Evolutionary conservation across 2,888 invertebrate genomes (phyloP).

Genomic region (Cheilosia impressa): DNA sequence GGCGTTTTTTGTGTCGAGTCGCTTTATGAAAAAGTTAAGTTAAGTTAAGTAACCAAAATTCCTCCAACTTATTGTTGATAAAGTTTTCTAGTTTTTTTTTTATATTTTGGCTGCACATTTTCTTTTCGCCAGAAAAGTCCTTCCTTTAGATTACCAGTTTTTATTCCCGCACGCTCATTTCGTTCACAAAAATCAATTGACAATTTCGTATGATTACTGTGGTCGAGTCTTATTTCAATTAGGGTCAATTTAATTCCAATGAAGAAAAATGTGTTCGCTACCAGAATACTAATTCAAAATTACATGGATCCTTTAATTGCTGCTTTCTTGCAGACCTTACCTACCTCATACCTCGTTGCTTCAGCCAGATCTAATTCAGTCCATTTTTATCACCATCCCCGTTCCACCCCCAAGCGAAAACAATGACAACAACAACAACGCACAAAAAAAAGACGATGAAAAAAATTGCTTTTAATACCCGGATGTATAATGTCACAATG

Average conservation of each 20-base stretch:
- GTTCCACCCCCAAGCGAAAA: conserved; percentile 7
- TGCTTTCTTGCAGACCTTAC: conserved; percentile 16
- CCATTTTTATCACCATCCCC: conserved; percentile 11
- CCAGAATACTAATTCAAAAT: conserved; percentile 58
- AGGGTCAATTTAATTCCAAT: conserved; percentile 40
- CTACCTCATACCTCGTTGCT: conserved; percentile 3
- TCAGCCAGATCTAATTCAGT: conserved; percentile 5
- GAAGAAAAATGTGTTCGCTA: conserved; percentile 30
- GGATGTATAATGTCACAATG: conserved; percentile 75
- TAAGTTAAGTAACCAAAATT: too few species aligned
- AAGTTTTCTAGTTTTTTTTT: too few species aligned
- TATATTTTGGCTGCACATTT: too few species aligned
- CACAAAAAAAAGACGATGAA: background rate
- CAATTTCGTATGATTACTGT: conserved; percentile 22
- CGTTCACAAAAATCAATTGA: conserved; percentile 1
- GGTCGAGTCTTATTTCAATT: conserved; percentile 35
- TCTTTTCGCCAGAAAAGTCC: too few species aligned
- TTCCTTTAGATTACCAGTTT: too few species aligned
- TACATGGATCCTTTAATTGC: conserved; percentile 42
- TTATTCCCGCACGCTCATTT: too few species aligned
- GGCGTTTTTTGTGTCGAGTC: too few species aligned
- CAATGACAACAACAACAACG: conserved; percentile 8
- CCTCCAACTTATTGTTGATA: too few species aligned
- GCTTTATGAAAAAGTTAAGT: too few species aligned
- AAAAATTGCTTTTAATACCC: conserved; percentile 73